These are phyloP conservation scores for Dendropsophus ebraccatus DNA, from an alignment of 2,113 vertebrate species.

Conservation along the genomic window DNA sequence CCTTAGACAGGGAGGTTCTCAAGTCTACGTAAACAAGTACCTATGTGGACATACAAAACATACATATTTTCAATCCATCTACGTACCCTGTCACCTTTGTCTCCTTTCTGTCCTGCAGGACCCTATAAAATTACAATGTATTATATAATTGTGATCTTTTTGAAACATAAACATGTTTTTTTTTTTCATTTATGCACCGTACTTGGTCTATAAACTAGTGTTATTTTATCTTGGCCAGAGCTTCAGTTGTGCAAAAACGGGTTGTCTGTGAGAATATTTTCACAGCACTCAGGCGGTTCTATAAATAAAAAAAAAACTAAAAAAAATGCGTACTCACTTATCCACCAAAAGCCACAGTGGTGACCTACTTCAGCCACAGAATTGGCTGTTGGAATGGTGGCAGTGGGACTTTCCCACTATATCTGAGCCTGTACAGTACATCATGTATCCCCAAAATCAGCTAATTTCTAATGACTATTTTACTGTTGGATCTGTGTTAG, in stretches of 20 bases:
- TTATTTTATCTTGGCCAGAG: not conserved
- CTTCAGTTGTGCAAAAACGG: not conserved
- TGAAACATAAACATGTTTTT: not conserved
- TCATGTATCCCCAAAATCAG: too few species aligned
- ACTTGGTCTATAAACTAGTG: not conserved
- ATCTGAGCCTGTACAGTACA: too few species aligned
- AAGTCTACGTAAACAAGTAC: not conserved
- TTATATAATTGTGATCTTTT: conserved; percentile 48
- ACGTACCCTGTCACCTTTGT: conserved; percentile 97
- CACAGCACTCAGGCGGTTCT: too few species aligned
- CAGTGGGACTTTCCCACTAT: too few species aligned
- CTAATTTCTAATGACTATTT: too few species aligned
- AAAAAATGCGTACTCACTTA: not conserved
- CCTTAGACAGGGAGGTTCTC: too few species aligned
- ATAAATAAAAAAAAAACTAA: too few species aligned
- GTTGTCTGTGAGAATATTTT: too few species aligned
- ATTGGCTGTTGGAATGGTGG: too few species aligned
- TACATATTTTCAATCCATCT: not conserved
- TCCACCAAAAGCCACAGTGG: too few species aligned
- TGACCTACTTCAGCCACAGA: too few species aligned
- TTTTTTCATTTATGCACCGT: not conserved
- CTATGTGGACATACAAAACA: not conserved
- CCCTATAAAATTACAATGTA: conserved; percentile 76
- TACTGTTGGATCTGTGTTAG: too few species aligned
- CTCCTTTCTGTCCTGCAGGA: conserved; percentile 84